Evolutionary conservation across 2,888 invertebrate genomes (phyloP).

Genomic region (Entomobrya proxima): DNA sequence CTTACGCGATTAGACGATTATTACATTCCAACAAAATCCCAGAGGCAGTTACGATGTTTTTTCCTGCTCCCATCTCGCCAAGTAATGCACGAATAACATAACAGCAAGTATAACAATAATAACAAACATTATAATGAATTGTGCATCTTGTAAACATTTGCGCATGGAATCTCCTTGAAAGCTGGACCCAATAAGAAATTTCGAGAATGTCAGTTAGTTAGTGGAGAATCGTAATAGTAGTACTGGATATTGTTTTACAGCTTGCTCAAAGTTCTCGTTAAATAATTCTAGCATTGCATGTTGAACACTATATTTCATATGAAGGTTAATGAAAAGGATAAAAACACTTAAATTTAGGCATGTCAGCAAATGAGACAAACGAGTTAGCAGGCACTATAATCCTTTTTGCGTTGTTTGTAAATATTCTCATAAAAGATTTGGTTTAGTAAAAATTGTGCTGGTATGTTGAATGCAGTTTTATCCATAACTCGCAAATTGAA

Average conservation of each 20-base stretch:
- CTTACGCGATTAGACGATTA: not conserved
- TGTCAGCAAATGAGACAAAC: no score
- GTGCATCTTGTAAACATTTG: not conserved
- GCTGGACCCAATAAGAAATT: not conserved
- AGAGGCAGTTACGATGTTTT: not conserved
- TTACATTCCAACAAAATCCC: not conserved
- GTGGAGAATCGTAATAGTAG: not conserved
- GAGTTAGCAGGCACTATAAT: not conserved
- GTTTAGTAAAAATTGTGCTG: not conserved
- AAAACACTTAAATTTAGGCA: no score
- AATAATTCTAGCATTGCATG: not conserved
- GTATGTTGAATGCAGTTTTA: not conserved
- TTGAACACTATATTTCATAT: not conserved
- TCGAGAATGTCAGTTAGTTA: not conserved
- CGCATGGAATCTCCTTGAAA: constrained; percentile 26
- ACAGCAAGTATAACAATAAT: no score
- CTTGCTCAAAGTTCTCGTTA: no score
- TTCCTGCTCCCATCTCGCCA: not conserved
- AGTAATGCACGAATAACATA: not conserved
- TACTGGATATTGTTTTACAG: not conserved
- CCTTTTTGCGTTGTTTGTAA: not conserved
- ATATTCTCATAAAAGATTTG: not conserved
- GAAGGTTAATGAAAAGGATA: no score
- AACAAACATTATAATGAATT: not conserved
- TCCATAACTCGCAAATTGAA: not conserved